Evolutionary conservation across 2,888 invertebrate genomes (phyloP).

Genomic region (Dynastes hyllus): DNA sequence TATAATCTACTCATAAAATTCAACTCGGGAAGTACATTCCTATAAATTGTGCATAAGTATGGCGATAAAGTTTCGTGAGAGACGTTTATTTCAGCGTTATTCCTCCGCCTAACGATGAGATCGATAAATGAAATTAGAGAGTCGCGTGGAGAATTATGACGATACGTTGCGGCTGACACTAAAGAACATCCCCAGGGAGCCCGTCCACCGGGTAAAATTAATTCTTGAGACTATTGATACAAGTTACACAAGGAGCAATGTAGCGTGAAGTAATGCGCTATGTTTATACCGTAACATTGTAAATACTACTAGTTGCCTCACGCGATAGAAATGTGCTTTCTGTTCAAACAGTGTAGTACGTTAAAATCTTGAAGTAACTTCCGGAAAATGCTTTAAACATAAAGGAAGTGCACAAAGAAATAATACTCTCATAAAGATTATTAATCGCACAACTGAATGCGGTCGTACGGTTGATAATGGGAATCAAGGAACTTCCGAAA

Average conservation of each 20-base stretch:
- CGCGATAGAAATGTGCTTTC: not conserved
- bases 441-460: too few relatives aligned
- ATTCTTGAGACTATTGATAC: not conserved
- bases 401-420: too few relatives aligned
- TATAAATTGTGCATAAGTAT: slow-evolving; percentile 1
- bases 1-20: slow-evolving; percentile 11
- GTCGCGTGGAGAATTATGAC: slow-evolving; percentile 11
- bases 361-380: too few relatives aligned
- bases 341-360: too few relatives aligned
- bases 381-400: too few relatives aligned
- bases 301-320: not conserved
- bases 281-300: slow-evolving; percentile 3
- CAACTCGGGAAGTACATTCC: not conserved
- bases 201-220: not conserved
- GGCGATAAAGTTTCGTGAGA: not conserved
- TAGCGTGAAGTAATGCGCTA: not conserved
- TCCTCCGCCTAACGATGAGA: not conserved
- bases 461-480: too few relatives aligned
- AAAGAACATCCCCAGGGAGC: not conserved
- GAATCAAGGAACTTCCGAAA: too few relatives aligned
- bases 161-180: not conserved
- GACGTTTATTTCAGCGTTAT: slow-evolving; percentile 2
- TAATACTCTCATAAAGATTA: too few relatives aligned
- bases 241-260: not conserved
- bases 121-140: slow-evolving; percentile 32